These are phyloP conservation scores for Trematomus loennbergii DNA, from an alignment of 2,113 vertebrate genomes.

Conservation along the genomic window DNA sequence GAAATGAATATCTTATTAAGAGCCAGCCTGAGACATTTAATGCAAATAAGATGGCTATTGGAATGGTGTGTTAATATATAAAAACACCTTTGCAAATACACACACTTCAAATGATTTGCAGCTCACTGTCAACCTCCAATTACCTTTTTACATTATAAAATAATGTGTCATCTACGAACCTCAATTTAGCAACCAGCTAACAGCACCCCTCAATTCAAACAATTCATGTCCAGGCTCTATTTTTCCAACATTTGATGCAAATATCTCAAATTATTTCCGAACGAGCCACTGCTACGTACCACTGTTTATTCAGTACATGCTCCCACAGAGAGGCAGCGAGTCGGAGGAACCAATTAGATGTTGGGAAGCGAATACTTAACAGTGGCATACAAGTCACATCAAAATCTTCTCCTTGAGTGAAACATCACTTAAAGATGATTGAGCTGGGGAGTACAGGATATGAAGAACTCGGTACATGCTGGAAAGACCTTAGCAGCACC, in stretches of 20 bases:
- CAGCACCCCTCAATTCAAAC: neutral
- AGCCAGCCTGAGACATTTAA: slow-evolving; percentile 35
- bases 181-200: slow-evolving; percentile 5
- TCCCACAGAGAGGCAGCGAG: neutral
- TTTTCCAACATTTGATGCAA: neutral
- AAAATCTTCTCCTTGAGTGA: slow-evolving; percentile 20
- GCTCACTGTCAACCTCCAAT: neutral
- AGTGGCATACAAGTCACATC: neutral
- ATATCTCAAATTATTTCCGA: slow-evolving; percentile 7
- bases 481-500: slow-evolving; percentile 46
- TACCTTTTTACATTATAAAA: slow-evolving; percentile 9
- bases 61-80: slow-evolving; percentile 47
- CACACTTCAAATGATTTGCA: neutral
- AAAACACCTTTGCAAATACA: slow-evolving; percentile 13
- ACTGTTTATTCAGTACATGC: neutral
- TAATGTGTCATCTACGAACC: neutral
- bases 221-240: slow-evolving; percentile 2
- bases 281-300: slow-evolving; percentile 11
- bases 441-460: slow-evolving; percentile 11
- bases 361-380: neutral
- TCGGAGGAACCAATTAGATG: slow-evolving; percentile 1
- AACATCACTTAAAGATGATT: slow-evolving; percentile 44
- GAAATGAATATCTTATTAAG: slow-evolving; percentile 57
- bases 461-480: slow-evolving; percentile 39
- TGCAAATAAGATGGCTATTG: slow-evolving; percentile 40